A percentile compares a stretch with the other conserved stretches of the same genome.
These are phyloP conservation scores for Xiphias gladius DNA, from an alignment of 2,113 vertebrate genomes.

Conservation along the genomic window DNA sequence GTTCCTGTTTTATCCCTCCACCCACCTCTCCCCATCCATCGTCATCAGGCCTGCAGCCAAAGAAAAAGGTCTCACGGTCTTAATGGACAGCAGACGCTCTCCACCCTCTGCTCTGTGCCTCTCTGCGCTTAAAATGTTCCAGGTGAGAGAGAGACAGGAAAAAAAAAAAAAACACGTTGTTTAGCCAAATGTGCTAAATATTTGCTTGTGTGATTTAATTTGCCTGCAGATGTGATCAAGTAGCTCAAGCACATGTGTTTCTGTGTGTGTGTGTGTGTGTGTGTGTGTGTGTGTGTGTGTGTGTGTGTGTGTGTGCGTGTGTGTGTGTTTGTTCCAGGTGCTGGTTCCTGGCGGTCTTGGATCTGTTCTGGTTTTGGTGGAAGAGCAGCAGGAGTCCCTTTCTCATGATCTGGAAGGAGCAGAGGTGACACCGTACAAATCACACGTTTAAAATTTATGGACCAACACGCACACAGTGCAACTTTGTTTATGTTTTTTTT, in stretches of 20 bases:
- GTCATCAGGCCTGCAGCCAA: slow-evolving; percentile 84
- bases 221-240: slow-evolving; percentile 31
- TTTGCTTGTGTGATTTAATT: slow-evolving; percentile 42
- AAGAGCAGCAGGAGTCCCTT: slow-evolving; percentile 75
- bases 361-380: slow-evolving; percentile 81
- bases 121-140: slow-evolving; percentile 81
- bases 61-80: slow-evolving; percentile 85
- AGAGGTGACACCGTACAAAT: slow-evolving; percentile 74
- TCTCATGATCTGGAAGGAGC: slow-evolving; percentile 66
- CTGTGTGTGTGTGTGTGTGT: slow-evolving; percentile 12
- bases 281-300: background rate
- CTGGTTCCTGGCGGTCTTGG: slow-evolving; percentile 77
- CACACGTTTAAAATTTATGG: slow-evolving; percentile 1
- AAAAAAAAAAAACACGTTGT: background rate
- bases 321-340: slow-evolving; percentile 55
- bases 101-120: slow-evolving; percentile 76
- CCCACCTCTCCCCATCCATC: slow-evolving; percentile 10
- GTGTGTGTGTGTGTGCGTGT: slow-evolving; percentile 23
- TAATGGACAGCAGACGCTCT: slow-evolving; percentile 87
- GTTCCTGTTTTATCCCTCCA: slow-evolving; percentile 5
- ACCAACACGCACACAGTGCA: background rate
- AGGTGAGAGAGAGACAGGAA: slow-evolving; percentile 74
- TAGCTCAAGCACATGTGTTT: slow-evolving; percentile 11
- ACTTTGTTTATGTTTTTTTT: background rate
- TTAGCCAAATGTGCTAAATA: slow-evolving; percentile 37